A percentile compares a stretch with the other conserved stretches of the same genome.
Conservation (phyloP, 2,113 vertebrate species). For the Symphodus melops region DNA sequence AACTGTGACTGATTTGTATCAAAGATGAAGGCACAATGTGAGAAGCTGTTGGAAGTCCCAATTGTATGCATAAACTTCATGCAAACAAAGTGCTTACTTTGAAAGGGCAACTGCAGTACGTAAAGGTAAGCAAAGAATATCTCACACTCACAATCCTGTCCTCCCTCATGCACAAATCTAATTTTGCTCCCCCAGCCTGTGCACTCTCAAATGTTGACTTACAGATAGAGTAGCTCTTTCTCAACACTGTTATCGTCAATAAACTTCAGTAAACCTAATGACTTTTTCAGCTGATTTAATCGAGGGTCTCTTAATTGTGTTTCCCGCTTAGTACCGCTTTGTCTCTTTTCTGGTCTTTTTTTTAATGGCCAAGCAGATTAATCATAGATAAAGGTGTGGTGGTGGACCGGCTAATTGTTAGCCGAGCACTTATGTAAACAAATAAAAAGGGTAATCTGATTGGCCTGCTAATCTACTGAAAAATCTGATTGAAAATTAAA, state of each 20-base stretch:
- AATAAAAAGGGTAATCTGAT: not conserved
- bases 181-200: not conserved
- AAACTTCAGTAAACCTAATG: constrained; percentile 4
- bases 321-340: not conserved
- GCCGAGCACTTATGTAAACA: not conserved
- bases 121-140: not conserved
- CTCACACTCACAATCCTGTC: not conserved
- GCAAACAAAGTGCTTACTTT: not conserved
- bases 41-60: not conserved
- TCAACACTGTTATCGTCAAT: not conserved
- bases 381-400: not conserved
- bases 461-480: not conserved
- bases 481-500: not conserved
- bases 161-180: not conserved
- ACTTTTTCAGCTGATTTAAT: not conserved
- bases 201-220: not conserved
- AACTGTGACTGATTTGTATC: not conserved
- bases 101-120: not conserved
- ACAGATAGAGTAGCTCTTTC: not conserved
- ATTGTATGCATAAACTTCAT: not conserved
- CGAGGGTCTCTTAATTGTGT: constrained; percentile 2
- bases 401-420: not conserved
- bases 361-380: not conserved
- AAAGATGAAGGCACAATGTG: not conserved
- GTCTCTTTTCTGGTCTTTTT: not conserved